Conservation (phyloP, 64 coral and sea anemone genomes). For the Montipora sp. region DNA sequence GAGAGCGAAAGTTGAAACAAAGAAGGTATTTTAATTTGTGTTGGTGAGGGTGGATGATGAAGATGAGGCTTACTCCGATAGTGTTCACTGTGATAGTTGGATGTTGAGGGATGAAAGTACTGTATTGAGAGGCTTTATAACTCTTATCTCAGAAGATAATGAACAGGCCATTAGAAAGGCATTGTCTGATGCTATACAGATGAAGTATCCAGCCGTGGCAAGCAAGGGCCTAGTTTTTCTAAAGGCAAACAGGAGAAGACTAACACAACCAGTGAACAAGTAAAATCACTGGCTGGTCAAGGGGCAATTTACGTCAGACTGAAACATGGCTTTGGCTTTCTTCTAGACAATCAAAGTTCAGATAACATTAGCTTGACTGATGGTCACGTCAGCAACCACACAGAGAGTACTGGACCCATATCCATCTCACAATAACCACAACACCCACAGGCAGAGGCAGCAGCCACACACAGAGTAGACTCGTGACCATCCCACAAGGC, state of each 20-base stretch:
- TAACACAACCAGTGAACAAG: conserved; percentile 31
- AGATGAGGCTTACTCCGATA: background rate
- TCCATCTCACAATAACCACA: too few species aligned
- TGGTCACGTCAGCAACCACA: too few species aligned
- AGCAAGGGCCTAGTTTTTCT: conserved; percentile 17
- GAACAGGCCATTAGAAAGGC: conserved; percentile 14
- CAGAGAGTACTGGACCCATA: too few species aligned
- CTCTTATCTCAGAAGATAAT: conserved; percentile 5
- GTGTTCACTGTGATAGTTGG: background rate
- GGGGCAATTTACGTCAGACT: conserved; percentile 32
- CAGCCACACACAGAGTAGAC: too few species aligned
- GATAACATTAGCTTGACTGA: too few species aligned
- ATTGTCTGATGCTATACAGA: conserved; percentile 28
- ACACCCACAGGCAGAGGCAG: too few species aligned
- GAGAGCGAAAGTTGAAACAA: conserved; percentile 29
- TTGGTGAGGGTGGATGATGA: conserved; percentile 18
- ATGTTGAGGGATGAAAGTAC: conserved; percentile 18
- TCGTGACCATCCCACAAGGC: too few species aligned
- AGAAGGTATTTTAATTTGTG: conserved; percentile 27
- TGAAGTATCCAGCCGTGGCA: conserved; percentile 45
- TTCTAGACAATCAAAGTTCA: too few species aligned
- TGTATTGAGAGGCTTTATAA: conserved; percentile 45
- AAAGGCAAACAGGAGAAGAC: conserved; percentile 53
- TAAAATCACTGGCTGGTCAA: conserved; percentile 52
- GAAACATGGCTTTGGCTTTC: conserved; percentile 3